Evolutionary conservation across 2,113 vertebrate species (phyloP), one percentile per base, ranked within the genome.

Genomic region (Psilopogon haemacephalus): DNA sequence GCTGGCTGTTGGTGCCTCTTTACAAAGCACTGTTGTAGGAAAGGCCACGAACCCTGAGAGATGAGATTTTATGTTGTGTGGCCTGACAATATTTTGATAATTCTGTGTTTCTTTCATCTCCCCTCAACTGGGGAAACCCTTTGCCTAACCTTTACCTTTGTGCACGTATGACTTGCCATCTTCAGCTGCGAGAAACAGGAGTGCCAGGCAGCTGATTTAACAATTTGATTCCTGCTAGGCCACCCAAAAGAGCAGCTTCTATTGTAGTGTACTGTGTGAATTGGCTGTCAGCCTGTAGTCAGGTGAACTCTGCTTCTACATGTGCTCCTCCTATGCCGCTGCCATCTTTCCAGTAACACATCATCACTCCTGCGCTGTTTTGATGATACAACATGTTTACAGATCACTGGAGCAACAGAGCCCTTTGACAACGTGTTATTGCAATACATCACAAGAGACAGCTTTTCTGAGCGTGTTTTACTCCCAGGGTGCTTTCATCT

Each of bases 241-340:
- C 63, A 46, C 40, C 50, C 74, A 59, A 71, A 84, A 70, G 60
- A 73, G 13, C 78, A 52, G 59, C 85, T 93, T 73, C 71, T 55
- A 1, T 77, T 70, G 3, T 10, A 12, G 15, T 8, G 37, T 18
- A 13, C 60, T n/a, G 38, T 10, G 70, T 30, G 89, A 73, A 27
- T 11, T 87, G 86, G 59, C 81, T 63, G 33, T 59, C 78, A 42
- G 78, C 46, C n/a, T 38, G 8, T 4, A 44, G n/a, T 64, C 87
- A 94, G 93, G 93, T 89, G 91, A 91, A 48, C 72, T 48, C 37
- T 83, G 68, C 55, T 80, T 70, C 75, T 89, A 23, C 56, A 52
- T 40, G 35, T 68, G 42, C 65, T 77, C 21, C 68, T 91, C 64
- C 81, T 73, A 10, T 13, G 5, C 72, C 3, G 4, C 87, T 94